phyloP scores from a whole-genome alignment of 2,888 invertebrate species.

The Andrena camellia region DNA sequence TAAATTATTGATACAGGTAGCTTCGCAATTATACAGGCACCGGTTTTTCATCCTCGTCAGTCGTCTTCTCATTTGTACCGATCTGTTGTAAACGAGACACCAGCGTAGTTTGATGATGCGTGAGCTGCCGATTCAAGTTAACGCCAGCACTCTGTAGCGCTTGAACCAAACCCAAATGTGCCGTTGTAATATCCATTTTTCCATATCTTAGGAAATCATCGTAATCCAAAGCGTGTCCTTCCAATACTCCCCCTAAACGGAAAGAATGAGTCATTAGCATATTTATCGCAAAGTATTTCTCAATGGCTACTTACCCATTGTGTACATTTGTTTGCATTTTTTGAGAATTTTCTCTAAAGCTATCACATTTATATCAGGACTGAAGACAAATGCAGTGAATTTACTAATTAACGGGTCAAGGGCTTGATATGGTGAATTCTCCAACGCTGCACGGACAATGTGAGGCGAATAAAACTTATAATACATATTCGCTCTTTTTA shows the following conservation, averaged over 20 bases:
- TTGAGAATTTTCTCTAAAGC: constrained; percentile 89
- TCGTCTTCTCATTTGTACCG: constrained; percentile 73
- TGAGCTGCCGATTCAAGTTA: constrained; percentile 89
- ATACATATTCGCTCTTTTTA: constrained; percentile 90
- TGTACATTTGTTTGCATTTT: constrained; percentile 90
- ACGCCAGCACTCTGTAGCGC: constrained; percentile 89
- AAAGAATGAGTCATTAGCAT: neutral
- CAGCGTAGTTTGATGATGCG: constrained; percentile 89
- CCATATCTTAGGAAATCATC: constrained; percentile 90
- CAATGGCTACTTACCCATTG: constrained; percentile 87
- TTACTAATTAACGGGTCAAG: constrained; percentile 89
- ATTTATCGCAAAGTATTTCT: neutral
- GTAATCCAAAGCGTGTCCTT: constrained; percentile 89
- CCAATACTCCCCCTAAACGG: constrained; percentile 89
- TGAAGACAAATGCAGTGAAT: constrained; percentile 90
- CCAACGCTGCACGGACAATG: constrained; percentile 89
- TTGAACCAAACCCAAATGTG: constrained; percentile 90
- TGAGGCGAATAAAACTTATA: constrained; percentile 89
- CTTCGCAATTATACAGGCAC: constrained; percentile 76
- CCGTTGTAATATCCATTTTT: constrained; percentile 88
- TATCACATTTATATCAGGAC: constrained; percentile 88
- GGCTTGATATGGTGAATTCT: constrained; percentile 89
- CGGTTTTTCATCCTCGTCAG: constrained; percentile 71
- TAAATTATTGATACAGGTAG: constrained; percentile 78
- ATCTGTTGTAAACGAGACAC: constrained; percentile 88